Conservation (phyloP, 2,888 invertebrate species). For the Cryptosula pallasiana region DNA sequence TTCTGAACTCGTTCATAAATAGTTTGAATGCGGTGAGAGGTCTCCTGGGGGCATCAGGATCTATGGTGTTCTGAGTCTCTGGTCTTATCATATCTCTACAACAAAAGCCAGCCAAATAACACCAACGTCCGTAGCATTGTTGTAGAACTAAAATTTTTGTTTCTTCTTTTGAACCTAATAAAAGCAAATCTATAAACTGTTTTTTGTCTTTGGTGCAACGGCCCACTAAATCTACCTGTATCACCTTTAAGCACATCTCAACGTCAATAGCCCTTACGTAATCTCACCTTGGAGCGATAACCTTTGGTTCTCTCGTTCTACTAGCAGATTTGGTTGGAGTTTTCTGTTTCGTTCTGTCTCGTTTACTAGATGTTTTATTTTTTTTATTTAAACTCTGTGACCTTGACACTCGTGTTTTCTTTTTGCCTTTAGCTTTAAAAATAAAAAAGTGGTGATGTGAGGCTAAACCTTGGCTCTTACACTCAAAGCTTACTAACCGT, state of each 20-base stretch:
- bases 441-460: background rate
- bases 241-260: too few species aligned
- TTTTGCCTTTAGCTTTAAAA: background rate
- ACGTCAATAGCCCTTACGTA: too few species aligned
- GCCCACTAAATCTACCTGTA: too few species aligned
- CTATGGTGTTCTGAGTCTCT: background rate
- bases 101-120: too few species aligned
- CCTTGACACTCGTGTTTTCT: background rate
- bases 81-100: conserved; percentile 20
- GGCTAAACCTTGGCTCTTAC: too few species aligned
- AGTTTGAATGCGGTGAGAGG: conserved; percentile 15
- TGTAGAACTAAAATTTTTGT: background rate
- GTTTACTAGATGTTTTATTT: background rate
- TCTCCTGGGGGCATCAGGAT: conserved; percentile 12
- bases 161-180: too few species aligned
- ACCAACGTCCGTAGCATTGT: too few species aligned
- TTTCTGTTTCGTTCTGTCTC: background rate
- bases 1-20: conserved; percentile 17
- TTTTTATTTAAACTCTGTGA: background rate
- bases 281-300: background rate
- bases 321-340: background rate
- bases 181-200: too few species aligned
- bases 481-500: too few species aligned
- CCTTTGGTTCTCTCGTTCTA: background rate
- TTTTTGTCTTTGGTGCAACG: too few species aligned